These are phyloP conservation scores for Coelogynopora nodosa DNA, from an alignment of 2,888 invertebrate species.

Conservation along the genomic window DNA sequence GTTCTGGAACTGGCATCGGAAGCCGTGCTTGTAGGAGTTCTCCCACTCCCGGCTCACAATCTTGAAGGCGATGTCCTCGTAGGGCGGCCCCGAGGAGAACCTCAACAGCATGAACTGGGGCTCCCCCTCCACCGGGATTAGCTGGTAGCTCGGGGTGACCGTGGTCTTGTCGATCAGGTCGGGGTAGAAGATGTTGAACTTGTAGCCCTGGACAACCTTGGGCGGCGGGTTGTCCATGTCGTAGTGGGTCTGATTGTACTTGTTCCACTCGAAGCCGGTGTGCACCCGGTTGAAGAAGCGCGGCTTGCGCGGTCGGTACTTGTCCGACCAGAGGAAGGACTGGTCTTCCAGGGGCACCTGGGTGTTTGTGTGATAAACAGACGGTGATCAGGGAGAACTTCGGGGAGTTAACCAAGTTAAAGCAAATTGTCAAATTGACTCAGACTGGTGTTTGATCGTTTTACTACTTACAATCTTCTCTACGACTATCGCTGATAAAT, in stretches of 20 bases:
- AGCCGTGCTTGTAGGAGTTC: conserved; percentile 93
- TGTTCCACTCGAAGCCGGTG: conserved; percentile 97
- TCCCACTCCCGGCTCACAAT: conserved; percentile 99
- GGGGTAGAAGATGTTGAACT: conserved; percentile 99
- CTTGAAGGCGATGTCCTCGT: conserved; percentile 97
- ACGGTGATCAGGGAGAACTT: not conserved
- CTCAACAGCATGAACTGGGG: conserved; percentile 87
- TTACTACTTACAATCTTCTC: no score
- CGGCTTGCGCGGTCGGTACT: conserved; percentile 93
- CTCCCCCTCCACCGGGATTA: conserved; percentile 84
- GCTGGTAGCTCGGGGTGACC: conserved; percentile 81
- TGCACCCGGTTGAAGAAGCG: conserved; percentile 83
- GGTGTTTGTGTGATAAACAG: conserved; percentile 55
- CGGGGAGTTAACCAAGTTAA: not conserved
- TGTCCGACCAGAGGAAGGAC: conserved; percentile 91
- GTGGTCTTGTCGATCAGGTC: conserved; percentile 88
- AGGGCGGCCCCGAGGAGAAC: conserved; percentile 97
- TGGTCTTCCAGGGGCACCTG: conserved; percentile 78
- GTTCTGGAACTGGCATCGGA: conserved; percentile 97
- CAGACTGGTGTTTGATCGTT: no score
- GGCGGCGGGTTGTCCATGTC: conserved; percentile 99
- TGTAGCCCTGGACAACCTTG: conserved; percentile 99
- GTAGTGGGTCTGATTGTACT: conserved; percentile 99
- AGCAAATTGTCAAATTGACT: no score
- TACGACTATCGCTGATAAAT: no score